Conservation (phyloP, 2,113 vertebrate genomes). For the Lophura nycthemera region DNA sequence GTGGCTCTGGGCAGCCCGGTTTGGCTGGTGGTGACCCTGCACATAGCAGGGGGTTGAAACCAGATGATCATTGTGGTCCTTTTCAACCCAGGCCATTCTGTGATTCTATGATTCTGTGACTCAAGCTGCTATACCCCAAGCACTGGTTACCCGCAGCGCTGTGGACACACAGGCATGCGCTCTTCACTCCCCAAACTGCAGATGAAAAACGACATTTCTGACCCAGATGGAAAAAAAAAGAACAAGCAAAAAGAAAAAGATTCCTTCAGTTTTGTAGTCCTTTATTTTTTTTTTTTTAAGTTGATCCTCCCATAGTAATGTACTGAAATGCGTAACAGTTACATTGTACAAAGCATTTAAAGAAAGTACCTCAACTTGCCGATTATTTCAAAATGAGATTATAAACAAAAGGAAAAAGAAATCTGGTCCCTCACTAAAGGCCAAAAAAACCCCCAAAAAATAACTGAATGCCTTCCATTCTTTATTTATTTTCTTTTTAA, state of each 20-base stretch:
- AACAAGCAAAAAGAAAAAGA: conserved; percentile 13
- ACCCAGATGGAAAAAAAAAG: not conserved
- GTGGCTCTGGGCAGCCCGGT: too few species aligned
- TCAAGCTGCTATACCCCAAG: not conserved
- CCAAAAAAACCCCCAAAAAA: conserved; percentile 76
- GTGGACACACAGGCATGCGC: not conserved
- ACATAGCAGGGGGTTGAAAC: too few species aligned
- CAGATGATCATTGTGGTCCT: too few species aligned
- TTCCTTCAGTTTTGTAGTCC: conserved; percentile 88
- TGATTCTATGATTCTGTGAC: too few species aligned
- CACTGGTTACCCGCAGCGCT: too few species aligned
- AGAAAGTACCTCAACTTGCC: conserved; percentile 99
- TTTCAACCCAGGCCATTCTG: too few species aligned
- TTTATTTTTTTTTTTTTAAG: conserved; percentile 92
- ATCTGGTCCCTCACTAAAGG: conserved; percentile 90
- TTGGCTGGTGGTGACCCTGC: too few species aligned
- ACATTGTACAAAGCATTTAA: conserved; percentile 99
- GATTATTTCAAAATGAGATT: conserved; percentile 98
- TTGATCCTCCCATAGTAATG: conserved; percentile 98
- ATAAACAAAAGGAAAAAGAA: conserved; percentile 92
- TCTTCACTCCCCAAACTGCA: not conserved
- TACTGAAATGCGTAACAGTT: conserved; percentile 99
- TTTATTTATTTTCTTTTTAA: conserved; percentile 84
- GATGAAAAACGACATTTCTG: not conserved
- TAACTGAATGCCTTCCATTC: conserved; percentile 92